Evolutionary conservation across 2,797 vertebrate species (phyloP).

Genomic region (Phaenicophaeus curvirostris): DNA sequence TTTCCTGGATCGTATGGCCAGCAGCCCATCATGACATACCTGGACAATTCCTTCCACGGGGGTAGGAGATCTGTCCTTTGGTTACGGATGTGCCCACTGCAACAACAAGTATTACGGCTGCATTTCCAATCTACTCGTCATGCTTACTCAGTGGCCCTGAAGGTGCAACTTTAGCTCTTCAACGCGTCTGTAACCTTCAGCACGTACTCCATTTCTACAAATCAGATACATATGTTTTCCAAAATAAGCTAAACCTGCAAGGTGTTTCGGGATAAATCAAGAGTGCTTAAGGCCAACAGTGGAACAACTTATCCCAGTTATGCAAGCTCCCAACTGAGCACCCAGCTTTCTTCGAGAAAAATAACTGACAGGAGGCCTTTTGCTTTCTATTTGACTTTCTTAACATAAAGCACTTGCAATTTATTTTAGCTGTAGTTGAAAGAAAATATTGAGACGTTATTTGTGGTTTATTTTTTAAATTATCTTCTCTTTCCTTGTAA

Average conservation of each 20-base stretch:
- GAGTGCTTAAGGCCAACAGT: not conserved
- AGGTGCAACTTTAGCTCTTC: not conserved
- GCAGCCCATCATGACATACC: not conserved
- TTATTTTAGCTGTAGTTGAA: constrained; percentile 1
- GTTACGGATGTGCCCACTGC: too few relatives aligned
- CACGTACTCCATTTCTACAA: not conserved
- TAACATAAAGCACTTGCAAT: not conserved
- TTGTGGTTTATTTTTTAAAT: constrained; percentile 23
- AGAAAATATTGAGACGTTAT: not conserved
- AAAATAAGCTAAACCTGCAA: not conserved
- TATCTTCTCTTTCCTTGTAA: not conserved
- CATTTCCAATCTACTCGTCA: not conserved
- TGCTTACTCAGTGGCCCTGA: not conserved
- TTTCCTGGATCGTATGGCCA: fast-evolving
- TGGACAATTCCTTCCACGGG: not conserved
- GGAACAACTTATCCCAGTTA: not conserved
- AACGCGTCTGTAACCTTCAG: too few relatives aligned
- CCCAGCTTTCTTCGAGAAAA: not conserved
- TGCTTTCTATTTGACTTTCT: not conserved
- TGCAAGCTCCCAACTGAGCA: not conserved
- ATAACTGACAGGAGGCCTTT: not conserved
- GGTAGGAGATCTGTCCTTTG: not conserved
- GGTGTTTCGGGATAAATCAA: not conserved
- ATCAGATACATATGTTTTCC: not conserved
- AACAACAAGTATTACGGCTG: not conserved